Conservation (phyloP, 30 jellyfish, hydroid and myxozoan species). For the Cassiopea xamachana region DNA sequence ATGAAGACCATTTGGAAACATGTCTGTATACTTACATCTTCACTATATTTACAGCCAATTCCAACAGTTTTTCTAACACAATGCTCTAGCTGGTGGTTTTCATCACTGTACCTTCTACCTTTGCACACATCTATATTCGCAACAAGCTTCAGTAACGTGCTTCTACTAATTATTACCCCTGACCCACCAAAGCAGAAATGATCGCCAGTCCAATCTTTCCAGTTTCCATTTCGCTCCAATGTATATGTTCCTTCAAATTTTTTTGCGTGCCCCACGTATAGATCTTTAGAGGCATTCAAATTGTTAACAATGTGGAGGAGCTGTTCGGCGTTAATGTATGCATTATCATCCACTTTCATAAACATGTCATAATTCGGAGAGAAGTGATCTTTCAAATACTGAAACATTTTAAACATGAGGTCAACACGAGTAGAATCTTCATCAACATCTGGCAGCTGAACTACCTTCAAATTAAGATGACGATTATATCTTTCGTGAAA, state of each 20-base stretch:
- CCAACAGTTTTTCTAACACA: constrained; percentile 56
- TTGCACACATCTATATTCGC: constrained; percentile 35
- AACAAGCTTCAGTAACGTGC: constrained; percentile 69
- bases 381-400: constrained; percentile 87
- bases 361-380: constrained; percentile 81
- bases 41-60: constrained; percentile 41
- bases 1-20: too few relatives aligned
- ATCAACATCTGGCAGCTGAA: constrained; percentile 91
- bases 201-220: constrained; percentile 64
- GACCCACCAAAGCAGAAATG: constrained; percentile 63
- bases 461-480: constrained; percentile 84
- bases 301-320: constrained; percentile 64
- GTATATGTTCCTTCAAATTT: constrained; percentile 57
- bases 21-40: constrained; percentile 64
- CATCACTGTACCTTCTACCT: constrained; percentile 37
- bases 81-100: constrained; percentile 41
- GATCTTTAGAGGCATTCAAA: constrained; percentile 81
- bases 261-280: constrained; percentile 79
- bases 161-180: constrained; percentile 75
- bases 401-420: constrained; percentile 77
- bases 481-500: constrained; percentile 86
- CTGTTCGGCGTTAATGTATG: constrained; percentile 73
- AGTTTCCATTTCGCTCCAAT: constrained; percentile 46
- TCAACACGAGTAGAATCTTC: constrained; percentile 82
- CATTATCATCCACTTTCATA: constrained; percentile 81